Evolutionary conservation across 2,797 vertebrate genomes (phyloP).

Genomic region (Setipinna tenuifilis): DNA sequence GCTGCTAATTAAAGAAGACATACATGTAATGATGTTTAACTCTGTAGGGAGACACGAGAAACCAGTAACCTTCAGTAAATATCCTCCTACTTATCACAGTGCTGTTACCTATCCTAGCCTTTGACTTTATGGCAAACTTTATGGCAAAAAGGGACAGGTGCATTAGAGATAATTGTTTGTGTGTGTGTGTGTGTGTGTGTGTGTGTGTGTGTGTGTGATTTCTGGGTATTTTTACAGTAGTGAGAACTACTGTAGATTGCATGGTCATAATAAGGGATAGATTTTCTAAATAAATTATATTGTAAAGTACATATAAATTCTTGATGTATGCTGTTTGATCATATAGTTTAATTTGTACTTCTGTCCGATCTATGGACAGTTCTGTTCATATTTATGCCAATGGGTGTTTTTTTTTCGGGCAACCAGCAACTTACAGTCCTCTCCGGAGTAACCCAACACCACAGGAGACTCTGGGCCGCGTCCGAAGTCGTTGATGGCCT

Average conservation of each 20-base stretch:
- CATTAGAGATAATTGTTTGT: no score
- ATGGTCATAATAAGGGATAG: neutral
- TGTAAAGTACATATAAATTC: no score
- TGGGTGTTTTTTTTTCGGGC: no score
- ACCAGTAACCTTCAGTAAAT: neutral
- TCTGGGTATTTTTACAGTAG: no score
- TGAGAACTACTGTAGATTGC: no score
- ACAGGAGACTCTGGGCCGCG: conserved; percentile 82
- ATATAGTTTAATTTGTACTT: no score
- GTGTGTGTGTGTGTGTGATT: no score
- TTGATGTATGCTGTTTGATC: no score
- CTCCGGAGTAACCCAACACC: conserved; percentile 88
- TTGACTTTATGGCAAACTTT: neutral
- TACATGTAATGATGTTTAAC: neutral
- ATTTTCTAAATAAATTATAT: neutral
- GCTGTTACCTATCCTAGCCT: neutral
- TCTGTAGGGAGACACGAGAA: neutral
- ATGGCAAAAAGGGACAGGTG: neutral
- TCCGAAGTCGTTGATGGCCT: conserved; percentile 91
- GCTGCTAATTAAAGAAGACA: neutral
- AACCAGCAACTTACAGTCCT: conserved; percentile 86
- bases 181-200: neutral
- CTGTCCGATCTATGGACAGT: neutral
- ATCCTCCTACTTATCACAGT: neutral
- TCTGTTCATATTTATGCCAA: neutral